phyloP scores from a whole-genome alignment of 2,888 invertebrate genomes.

The Rhabditophanes sp. region DNA sequence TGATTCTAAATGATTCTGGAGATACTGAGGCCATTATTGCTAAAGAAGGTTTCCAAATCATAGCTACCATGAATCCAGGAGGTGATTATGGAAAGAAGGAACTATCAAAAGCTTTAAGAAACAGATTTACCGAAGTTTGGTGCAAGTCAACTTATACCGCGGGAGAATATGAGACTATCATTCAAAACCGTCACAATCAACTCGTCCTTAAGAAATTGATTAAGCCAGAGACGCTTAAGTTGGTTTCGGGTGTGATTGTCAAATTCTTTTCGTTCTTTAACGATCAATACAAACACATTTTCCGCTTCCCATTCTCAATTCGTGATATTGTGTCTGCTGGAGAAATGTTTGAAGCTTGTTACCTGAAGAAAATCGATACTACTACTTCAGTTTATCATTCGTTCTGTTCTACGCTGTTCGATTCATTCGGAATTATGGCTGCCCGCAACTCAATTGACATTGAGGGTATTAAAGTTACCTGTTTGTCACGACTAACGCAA shows the following conservation, averaged over 20 bases:
- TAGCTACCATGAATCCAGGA: slow-evolving; percentile 98
- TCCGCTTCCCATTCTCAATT: slow-evolving; percentile 65
- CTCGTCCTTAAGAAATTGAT: slow-evolving; percentile 34
- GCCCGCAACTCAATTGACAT: slow-evolving; percentile 8
- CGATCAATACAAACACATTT: slow-evolving; percentile 5
- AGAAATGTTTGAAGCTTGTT: slow-evolving; percentile 5
- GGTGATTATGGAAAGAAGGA: slow-evolving; percentile 99
- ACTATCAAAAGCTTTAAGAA: slow-evolving; percentile 82
- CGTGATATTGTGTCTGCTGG: slow-evolving; percentile 63
- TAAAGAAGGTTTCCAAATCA: slow-evolving; percentile 62
- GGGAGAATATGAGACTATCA: slow-evolving; percentile 63
- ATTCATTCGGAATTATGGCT: slow-evolving; percentile 13
- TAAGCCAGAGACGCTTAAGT: slow-evolving; percentile 5
- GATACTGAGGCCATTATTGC: slow-evolving; percentile 51
- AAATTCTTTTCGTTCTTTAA: slow-evolving; percentile 4
- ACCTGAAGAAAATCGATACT: not conserved
- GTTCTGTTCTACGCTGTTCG: slow-evolving; percentile 8
- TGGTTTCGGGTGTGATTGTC: slow-evolving; percentile 5
- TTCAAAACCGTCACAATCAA: slow-evolving; percentile 56
- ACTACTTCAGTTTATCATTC: slow-evolving; percentile 5
- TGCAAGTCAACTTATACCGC: slow-evolving; percentile 60
- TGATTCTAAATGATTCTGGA: slow-evolving; percentile 78
- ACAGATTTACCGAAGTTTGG: slow-evolving; percentile 98
- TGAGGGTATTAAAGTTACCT: slow-evolving; percentile 1
- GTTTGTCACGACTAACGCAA: no score